Conservation (phyloP, 2,797 vertebrate genomes). For the Chelonia mydas region DNA sequence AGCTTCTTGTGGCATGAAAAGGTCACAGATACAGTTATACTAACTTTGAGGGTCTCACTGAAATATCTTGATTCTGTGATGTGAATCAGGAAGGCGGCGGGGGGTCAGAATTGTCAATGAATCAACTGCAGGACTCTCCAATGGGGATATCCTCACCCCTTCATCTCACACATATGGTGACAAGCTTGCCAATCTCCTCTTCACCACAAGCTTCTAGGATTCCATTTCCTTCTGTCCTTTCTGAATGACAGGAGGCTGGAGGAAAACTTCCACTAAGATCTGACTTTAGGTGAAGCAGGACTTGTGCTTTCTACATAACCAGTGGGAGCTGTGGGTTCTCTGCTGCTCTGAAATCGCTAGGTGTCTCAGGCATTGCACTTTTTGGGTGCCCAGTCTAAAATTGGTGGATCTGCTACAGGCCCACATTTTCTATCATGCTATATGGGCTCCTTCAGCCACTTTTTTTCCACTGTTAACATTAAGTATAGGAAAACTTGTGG, state of each 20-base stretch:
- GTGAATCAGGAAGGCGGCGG: not conserved
- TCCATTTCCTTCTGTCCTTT: not conserved
- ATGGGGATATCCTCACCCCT: not conserved
- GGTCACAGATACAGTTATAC: not conserved
- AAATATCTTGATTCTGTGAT: not conserved
- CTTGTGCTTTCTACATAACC: not conserved
- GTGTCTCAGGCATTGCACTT: not conserved
- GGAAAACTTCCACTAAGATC: not conserved
- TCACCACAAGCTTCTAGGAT: too few relatives aligned
- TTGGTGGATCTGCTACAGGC: not conserved
- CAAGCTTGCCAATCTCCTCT: not conserved
- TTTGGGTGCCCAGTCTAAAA: not conserved
- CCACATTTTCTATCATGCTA: not conserved
- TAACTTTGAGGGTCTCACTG: not conserved
- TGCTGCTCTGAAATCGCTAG: not conserved
- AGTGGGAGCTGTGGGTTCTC: not conserved
- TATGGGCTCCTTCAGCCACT: not conserved
- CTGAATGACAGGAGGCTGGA: not conserved
- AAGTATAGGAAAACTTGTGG: not conserved
- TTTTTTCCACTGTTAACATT: not conserved
- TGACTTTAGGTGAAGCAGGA: too few relatives aligned
- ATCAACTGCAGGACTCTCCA: not conserved
- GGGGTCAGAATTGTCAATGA: not conserved
- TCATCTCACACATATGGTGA: not conserved
- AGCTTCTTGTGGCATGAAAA: constrained; percentile 29